Evolutionary conservation across 1,140 invertebrate genomes (phyloP).

Genomic region (Psix sp.): DNA sequence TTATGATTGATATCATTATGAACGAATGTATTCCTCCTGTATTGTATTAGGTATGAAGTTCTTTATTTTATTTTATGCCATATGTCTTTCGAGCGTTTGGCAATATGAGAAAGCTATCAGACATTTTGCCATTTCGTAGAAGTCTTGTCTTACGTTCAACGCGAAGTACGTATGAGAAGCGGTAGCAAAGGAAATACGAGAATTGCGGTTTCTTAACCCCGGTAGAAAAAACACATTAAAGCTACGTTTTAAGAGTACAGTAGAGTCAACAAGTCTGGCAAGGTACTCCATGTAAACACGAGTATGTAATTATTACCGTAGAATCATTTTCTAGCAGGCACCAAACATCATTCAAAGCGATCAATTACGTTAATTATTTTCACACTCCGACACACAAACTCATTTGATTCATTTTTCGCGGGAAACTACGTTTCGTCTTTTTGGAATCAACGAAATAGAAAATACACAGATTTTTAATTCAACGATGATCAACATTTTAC

Average conservation of each 20-base stretch:
- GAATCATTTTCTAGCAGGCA: background rate
- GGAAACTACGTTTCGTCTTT: no score
- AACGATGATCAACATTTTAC: no score
- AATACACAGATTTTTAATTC: no score
- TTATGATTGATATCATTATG: background rate
- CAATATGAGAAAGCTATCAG: background rate
- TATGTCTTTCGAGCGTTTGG: background rate
- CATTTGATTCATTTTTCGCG: no score
- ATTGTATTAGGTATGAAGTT: background rate
- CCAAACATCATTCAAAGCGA: background rate
- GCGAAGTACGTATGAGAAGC: constrained; percentile 1
- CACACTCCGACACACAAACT: background rate
- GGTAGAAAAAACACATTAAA: constrained; percentile 3
- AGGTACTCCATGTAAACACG: constrained; percentile 5
- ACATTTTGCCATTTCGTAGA: no score
- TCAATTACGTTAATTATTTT: constrained; percentile 1
- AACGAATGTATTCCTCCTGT: no score
- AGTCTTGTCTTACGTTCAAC: constrained; percentile 1
- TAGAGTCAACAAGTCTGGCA: constrained; percentile 6
- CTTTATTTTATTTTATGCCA: background rate
- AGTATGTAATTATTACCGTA: background rate
- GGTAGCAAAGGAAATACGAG: constrained; percentile 4
- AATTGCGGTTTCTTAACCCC: constrained; percentile 4
- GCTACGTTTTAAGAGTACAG: constrained; percentile 3
- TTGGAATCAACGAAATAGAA: no score